Base-by-base conservation (phyloP, 2,888 invertebrate genomes). In the Chironomus tentans region DNA sequence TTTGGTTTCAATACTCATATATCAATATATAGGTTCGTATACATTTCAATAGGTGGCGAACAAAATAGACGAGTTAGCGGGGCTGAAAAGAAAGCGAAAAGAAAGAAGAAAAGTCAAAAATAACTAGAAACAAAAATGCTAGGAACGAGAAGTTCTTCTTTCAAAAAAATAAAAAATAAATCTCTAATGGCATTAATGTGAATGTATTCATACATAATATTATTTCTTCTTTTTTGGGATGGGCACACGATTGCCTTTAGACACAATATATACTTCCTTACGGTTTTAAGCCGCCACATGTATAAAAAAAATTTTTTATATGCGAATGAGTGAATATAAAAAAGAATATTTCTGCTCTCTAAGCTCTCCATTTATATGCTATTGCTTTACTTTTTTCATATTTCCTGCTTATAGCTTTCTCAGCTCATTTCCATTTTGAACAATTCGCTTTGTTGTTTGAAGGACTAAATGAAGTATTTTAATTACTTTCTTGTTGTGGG, bases 161-260 rank as follows among this genome's bases (percentile, higher is more conserved):
- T 50, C 4, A 3, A n/a, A 50, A 50, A n/a, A 28, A 28, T 1
- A 48, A 3, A 56, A 56, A 56, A 65, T 65, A 24, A 65, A 65
- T 65, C 65, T 65, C 22, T 65, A 65, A 65, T 65, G 65, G 65
- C 65, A 65, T 24, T 65, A 65, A 65, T 65, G 65, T 21, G 65
- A 65, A 65, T 24, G 13, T 24, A 65, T 24, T 56, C 56, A 56
- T 56, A 18, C 56, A 56, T 15, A 18, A 18, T 56, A 18, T 18
- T 38, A 38, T 38, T 38, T 38, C 38, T 38, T 18, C 15, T 56
- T 56, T 56, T 65, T 21, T 65, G 65, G 65, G 65, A 65, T 65
- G 65, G 65, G 65, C 65, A 21, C 56, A 18, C 56, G n/a, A n/a
- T 56, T 56, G 56, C 56, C 15, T 56, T 56, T 15, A 3, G 2